These are phyloP conservation scores for Monoplex corrugatus DNA, from an alignment of 2,888 invertebrate genomes.

Conservation along the genomic window DNA sequence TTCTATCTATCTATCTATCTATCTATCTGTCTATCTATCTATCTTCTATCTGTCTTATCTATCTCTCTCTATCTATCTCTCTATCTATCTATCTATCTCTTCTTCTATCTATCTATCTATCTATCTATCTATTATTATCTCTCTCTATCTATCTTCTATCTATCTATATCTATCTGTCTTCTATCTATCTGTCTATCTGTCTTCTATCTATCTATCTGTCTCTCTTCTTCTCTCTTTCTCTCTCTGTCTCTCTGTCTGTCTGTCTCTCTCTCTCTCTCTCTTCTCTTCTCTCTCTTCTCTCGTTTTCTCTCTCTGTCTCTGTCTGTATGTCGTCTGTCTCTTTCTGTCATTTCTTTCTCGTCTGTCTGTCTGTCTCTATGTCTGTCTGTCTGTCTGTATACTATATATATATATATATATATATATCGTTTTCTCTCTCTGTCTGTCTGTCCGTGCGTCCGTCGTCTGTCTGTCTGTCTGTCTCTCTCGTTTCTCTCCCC, in stretches of 20 bases:
- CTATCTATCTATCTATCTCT: not conserved
- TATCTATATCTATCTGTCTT: not conserved
- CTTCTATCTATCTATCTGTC: not conserved
- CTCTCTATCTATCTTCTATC: not conserved
- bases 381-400: not conserved
- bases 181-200: not conserved
- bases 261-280: not conserved
- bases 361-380: not conserved
- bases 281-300: not conserved
- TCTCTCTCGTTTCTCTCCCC: constrained; percentile 7
- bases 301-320: not conserved
- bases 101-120: not conserved
- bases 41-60: no score
- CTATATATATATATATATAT: no score
- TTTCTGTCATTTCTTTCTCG: no score
- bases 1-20: not conserved
- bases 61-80: not conserved
- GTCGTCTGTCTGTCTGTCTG: not conserved
- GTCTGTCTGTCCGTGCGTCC: not conserved
- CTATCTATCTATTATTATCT: not conserved
- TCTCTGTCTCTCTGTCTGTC: not conserved
- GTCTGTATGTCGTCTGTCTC: not conserved
- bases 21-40: not conserved
- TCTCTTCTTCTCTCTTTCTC: not conserved
- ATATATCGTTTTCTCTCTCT: no score